Percentiles rank a stretch among this genome's conserved stretches.
phyloP scores from a whole-genome alignment of 2,888 invertebrate genomes.

The Bhutanitis thaidina region DNA sequence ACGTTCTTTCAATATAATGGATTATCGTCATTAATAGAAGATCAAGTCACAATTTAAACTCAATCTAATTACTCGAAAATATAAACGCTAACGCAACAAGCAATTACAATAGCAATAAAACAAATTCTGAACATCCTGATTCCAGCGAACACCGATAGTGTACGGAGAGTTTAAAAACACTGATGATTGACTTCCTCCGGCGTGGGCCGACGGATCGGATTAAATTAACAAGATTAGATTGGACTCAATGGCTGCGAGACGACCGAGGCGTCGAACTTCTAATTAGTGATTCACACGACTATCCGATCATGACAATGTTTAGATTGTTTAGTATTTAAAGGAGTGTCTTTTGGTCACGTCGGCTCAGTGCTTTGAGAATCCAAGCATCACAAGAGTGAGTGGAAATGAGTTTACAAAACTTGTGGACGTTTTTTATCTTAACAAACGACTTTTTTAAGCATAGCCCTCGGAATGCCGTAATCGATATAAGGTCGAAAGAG shows the following conservation, averaged over 20 bases:
- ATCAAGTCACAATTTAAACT: not conserved
- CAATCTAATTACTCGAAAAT: not conserved
- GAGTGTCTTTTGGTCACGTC: too few relatives aligned
- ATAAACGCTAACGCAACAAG: not conserved
- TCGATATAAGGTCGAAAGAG: too few relatives aligned
- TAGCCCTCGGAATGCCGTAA: too few relatives aligned
- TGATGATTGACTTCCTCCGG: constrained; percentile 71
- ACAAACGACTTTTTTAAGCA: too few relatives aligned
- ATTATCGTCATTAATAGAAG: too few relatives aligned
- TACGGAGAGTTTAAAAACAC: constrained; percentile 31
- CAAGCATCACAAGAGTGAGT: too few relatives aligned
- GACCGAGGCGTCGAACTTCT: constrained; percentile 67
- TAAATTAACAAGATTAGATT: constrained; percentile 72
- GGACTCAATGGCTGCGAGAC: constrained; percentile 74
- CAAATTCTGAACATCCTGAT: constrained; percentile 28
- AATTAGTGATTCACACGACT: constrained; percentile 64
- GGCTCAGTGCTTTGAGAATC: too few relatives aligned
- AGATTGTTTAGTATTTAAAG: constrained; percentile 27
- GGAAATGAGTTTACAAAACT: too few relatives aligned
- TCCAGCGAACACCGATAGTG: constrained; percentile 29
- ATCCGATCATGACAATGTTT: not conserved
- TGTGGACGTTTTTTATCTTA: too few relatives aligned
- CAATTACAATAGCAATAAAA: constrained; percentile 18
- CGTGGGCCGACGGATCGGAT: constrained; percentile 46
- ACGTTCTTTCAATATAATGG: too few relatives aligned